These are phyloP conservation scores for Lamellibrachia luymesi DNA, from an alignment of 1,140 invertebrate species.

Conservation along the genomic window DNA sequence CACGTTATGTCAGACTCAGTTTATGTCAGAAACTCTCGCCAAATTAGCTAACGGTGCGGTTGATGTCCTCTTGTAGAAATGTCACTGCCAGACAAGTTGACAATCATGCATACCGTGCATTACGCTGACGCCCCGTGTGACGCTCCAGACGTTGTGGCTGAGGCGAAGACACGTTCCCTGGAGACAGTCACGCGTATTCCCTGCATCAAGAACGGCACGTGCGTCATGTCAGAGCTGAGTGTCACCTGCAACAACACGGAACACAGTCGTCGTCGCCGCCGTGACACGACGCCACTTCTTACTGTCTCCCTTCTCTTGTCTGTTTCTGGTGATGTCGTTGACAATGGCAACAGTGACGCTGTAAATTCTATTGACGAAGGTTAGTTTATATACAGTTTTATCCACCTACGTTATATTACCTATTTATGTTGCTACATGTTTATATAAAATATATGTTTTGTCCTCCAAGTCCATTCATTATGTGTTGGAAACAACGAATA, in stretches of 20 bases:
- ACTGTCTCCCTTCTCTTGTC: constrained; percentile 28
- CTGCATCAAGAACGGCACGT: neutral
- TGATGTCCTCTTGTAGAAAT: neutral
- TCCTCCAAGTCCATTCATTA: neutral
- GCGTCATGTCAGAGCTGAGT: neutral
- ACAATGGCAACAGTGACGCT: neutral
- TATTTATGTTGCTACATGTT: neutral
- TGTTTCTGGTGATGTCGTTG: neutral
- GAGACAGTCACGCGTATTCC: neutral
- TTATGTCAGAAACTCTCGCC: too few species aligned
- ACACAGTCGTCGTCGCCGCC: neutral
- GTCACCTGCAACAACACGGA: neutral
- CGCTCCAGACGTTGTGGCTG: neutral
- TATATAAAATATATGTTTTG: neutral
- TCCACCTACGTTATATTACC: neutral
- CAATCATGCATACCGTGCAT: neutral
- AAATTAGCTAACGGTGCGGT: too few species aligned
- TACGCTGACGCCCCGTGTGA: neutral
- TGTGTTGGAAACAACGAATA: neutral
- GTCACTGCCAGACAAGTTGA: neutral
- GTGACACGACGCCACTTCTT: constrained; percentile 24
- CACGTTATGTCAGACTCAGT: too few species aligned
- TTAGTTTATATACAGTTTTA: neutral
- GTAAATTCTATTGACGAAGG: neutral
- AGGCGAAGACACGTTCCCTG: neutral